Conservation (phyloP, 2,797 vertebrate genomes). For the Jordanella pulchra region DNA sequence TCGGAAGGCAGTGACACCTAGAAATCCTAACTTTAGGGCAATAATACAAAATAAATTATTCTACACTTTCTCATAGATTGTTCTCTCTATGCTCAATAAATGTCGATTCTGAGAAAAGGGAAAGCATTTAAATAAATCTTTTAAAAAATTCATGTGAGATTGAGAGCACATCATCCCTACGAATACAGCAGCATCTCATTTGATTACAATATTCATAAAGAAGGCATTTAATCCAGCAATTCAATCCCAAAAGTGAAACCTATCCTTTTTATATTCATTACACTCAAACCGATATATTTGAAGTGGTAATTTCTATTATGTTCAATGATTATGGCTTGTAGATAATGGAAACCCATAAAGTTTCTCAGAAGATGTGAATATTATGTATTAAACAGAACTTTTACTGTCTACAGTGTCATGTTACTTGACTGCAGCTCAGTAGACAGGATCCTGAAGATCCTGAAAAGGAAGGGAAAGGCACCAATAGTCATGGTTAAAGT, state of each 20-base stretch:
- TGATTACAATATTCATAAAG: not conserved
- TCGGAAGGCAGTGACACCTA: constrained; percentile 71
- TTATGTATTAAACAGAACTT: not conserved
- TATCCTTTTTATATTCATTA: not conserved
- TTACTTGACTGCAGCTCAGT: no score
- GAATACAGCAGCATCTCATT: constrained; percentile 15
- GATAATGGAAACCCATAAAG: not conserved
- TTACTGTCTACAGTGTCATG: not conserved
- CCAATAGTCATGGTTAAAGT: no score
- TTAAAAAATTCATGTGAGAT: constrained; percentile 63
- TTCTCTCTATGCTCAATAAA: constrained; percentile 67
- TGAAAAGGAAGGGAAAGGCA: not conserved
- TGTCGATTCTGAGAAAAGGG: constrained; percentile 57
- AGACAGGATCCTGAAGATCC: not conserved
- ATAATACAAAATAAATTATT: constrained; percentile 78
- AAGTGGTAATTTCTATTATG: not conserved
- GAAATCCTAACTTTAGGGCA: constrained; percentile 68
- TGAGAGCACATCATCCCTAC: constrained; percentile 72
- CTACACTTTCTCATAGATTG: constrained; percentile 73
- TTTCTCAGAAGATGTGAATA: not conserved
- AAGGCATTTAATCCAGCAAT: not conserved
- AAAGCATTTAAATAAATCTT: constrained; percentile 67
- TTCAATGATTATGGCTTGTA: not conserved
- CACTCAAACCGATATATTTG: not conserved
- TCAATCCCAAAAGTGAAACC: not conserved